Evolutionary conservation across 2,888 invertebrate genomes (phyloP), one percentile per base, ranked within the genome.

Genomic region (Chrysomela aeneicollis): DNA sequence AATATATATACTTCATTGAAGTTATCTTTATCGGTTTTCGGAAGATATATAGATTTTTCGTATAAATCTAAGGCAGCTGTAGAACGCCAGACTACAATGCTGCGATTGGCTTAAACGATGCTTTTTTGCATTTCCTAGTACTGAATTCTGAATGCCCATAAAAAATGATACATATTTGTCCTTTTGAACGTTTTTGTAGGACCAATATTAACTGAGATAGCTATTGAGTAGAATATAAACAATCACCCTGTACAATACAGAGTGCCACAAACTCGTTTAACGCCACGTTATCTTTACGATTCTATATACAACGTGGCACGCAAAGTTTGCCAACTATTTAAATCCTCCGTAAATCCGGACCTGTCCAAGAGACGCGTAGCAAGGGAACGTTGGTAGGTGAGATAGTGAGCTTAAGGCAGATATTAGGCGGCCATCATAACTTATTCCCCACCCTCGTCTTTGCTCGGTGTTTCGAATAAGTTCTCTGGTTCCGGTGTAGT

Each of bases 371-470:
- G 52, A 67, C 49, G 58, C 61, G 59, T 58, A 59, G 59, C 68
- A 67, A 64, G 63, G 63, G 67, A 68, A 60, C 59, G 68, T 66
- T 64, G 70, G 70, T 68, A 67, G 70, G 71, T 70, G 63, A 71
- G 71, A 73, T 71, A 71, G 69, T 66, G 58, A 62, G 70, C 73
- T 72, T 72, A 72, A 68, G 68, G 62, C 63, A 68, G 68, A 72
- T 71, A 73, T 72, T 72, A 66, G 59, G 69, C 61, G 61, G 63
- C 65, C 54, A 65, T 67, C 69, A 69, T 67, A 69, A 67, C 65
- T 67, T 65, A 67, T 53, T 64, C 60, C 60, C 64, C 59, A 55
- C 42, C 62, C 50, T 59, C 66, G 61, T 59, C 49, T 63, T 46
- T 37, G 35, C 54, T 59, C 26, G 26, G 54, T 63, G 65, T 63